A percentile compares a stretch with the other conserved stretches of the same genome.
Conservation (phyloP, 2,797 vertebrate species). For the Alcedo quadribrachys region DNA sequence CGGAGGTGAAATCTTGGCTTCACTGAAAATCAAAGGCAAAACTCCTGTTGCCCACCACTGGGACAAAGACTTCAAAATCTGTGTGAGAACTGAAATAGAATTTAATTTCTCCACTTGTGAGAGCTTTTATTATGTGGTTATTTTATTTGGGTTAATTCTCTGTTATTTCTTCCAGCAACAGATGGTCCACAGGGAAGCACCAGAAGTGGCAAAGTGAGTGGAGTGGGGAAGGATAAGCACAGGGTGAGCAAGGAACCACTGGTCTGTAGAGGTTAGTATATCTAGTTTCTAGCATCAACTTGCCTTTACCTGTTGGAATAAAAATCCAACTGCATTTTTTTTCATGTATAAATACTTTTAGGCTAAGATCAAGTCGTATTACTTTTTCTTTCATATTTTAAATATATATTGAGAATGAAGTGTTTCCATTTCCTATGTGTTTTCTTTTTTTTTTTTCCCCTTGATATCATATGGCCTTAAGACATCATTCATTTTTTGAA, state of each 20-base stretch:
- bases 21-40: constrained; percentile 18
- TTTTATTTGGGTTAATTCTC: constrained; percentile 40
- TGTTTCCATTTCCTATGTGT: neutral
- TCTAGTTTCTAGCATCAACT: neutral
- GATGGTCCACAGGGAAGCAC: neutral
- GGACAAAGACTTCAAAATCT: neutral
- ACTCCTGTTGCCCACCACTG: neutral
- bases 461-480: neutral
- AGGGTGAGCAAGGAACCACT: neutral
- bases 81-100: neutral
- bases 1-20: neutral
- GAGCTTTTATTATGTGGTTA: constrained; percentile 13
- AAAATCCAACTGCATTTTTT: neutral
- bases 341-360: neutral
- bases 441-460: neutral
- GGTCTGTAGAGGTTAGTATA: too few species aligned
- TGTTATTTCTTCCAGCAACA: constrained; percentile 31
- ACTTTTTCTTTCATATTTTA: neutral
- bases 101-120: constrained; percentile 13
- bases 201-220: neutral
- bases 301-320: neutral
- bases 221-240: neutral
- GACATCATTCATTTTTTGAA: neutral
- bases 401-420: neutral
- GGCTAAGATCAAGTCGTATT: neutral